These are phyloP conservation scores for Xiphorhynchus erythropygius DNA, from an alignment of 2,797 vertebrate genomes.

Conservation along the genomic window DNA sequence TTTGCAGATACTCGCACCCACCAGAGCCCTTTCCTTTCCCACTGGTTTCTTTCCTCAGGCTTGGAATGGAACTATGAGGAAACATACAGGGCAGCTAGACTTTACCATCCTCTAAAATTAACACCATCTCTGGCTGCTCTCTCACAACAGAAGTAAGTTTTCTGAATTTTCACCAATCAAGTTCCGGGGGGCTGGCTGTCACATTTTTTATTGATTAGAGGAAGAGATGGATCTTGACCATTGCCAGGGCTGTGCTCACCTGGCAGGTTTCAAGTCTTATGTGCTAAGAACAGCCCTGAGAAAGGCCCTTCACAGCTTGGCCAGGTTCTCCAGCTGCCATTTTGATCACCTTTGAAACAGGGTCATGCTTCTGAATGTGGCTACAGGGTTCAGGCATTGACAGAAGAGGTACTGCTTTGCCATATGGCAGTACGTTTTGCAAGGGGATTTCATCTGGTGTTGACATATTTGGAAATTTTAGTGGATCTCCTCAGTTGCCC, in stretches of 20 bases:
- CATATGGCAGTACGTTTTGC: constrained; percentile 2
- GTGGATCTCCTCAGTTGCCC: not conserved
- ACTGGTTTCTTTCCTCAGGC: not conserved
- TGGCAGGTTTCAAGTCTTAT: not conserved
- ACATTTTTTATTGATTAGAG: not conserved
- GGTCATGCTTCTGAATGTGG: not conserved
- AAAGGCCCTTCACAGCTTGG: not conserved
- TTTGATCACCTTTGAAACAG: not conserved
- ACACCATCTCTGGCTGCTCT: not conserved
- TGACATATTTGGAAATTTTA: constrained; percentile 16
- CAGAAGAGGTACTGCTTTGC: not conserved
- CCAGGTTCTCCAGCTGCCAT: not conserved
- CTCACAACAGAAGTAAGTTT: not conserved
- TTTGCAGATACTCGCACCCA: not conserved
- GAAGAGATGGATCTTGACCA: not conserved
- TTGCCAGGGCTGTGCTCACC: fast-evolving
- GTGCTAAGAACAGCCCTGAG: not conserved
- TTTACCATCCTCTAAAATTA: not conserved
- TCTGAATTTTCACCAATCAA: not conserved
- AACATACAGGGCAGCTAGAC: not conserved
- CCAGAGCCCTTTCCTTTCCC: not conserved
- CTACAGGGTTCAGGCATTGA: not conserved
- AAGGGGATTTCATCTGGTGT: constrained; percentile 27
- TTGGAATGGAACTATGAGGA: not conserved
- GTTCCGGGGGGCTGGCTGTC: not conserved